These are phyloP conservation scores for Polyommatus iphigenia DNA, from an alignment of 2,888 invertebrate species.

Conservation along the genomic window DNA sequence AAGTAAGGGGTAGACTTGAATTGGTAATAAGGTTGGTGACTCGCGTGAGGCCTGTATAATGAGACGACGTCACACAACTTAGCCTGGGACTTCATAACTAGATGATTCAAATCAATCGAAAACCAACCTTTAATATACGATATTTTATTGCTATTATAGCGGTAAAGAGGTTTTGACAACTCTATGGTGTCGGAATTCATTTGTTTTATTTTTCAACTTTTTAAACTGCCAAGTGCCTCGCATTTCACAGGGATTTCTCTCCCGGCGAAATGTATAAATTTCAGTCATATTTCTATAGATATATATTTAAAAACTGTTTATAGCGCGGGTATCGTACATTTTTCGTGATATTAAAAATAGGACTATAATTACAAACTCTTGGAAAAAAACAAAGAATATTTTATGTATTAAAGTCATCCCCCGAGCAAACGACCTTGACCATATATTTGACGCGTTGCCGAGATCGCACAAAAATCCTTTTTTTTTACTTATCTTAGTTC, in stretches of 20 bases:
- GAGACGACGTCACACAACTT: slow-evolving; percentile 9
- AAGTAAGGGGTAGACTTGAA: slow-evolving; percentile 18
- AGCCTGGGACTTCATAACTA: not conserved
- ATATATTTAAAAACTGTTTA: too few species aligned
- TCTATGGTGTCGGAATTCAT: not conserved
- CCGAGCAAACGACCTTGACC: too few species aligned
- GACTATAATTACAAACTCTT: too few species aligned
- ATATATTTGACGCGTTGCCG: too few species aligned
- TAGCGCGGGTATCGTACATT: too few species aligned
- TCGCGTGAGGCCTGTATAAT: slow-evolving; percentile 24
- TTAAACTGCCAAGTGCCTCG: not conserved
- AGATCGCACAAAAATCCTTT: too few species aligned
- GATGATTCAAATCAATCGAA: not conserved
- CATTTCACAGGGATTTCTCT: not conserved
- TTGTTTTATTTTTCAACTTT: not conserved
- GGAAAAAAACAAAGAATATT: too few species aligned
- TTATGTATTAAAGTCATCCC: too few species aligned
- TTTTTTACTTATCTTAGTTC: too few species aligned
- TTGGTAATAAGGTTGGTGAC: slow-evolving; percentile 17
- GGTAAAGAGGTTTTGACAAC: not conserved
- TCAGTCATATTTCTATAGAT: too few species aligned
- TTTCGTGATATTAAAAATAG: too few species aligned
- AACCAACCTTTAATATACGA: not conserved
- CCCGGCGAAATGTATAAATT: too few species aligned
- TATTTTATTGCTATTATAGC: not conserved